Conservation (phyloP, 1,140 invertebrate genomes). For the Drosophila ercepeae region DNA sequence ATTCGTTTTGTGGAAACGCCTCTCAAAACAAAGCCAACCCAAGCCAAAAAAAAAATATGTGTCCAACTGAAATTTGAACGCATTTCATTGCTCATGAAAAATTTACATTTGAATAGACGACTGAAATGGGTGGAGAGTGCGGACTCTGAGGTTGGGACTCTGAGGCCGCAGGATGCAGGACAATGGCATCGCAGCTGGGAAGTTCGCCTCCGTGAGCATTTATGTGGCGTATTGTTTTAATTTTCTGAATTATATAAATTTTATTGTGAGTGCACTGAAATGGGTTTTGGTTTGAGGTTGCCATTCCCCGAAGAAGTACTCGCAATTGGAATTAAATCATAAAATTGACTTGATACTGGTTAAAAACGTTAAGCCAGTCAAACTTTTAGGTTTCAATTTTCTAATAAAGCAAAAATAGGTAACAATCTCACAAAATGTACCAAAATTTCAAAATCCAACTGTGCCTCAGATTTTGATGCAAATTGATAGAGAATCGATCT, state of each 20-base stretch:
- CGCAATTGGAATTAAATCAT: conserved; percentile 4
- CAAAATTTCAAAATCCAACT: too few species aligned
- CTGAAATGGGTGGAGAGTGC: conserved; percentile 14
- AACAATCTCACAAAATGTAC: too few species aligned
- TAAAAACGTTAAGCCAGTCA: not conserved
- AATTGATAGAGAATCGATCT: too few species aligned
- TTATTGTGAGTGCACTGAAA: conserved; percentile 37
- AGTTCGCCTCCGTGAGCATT: conserved; percentile 71
- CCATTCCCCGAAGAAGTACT: not conserved
- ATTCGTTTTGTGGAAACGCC: conserved; percentile 71
- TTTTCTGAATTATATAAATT: conserved; percentile 63
- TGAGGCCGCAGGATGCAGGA: conserved; percentile 58
- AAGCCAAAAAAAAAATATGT: conserved; percentile 18
- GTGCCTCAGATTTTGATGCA: too few species aligned
- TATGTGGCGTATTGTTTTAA: conserved; percentile 81
- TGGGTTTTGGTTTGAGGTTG: conserved; percentile 23
- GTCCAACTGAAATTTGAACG: conserved; percentile 55
- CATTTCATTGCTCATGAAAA: conserved; percentile 74
- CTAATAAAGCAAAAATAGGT: too few species aligned
- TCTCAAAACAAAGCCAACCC: conserved; percentile 35
- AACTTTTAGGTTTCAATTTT: too few species aligned
- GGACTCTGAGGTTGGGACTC: conserved; percentile 10
- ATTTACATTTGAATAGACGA: conserved; percentile 80
- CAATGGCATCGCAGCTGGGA: conserved; percentile 66
- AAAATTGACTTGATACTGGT: conserved; percentile 2